Conservation (phyloP, 37 sponge, comb jelly and placozoan species). For the Dysidea cf. avara region DNA sequence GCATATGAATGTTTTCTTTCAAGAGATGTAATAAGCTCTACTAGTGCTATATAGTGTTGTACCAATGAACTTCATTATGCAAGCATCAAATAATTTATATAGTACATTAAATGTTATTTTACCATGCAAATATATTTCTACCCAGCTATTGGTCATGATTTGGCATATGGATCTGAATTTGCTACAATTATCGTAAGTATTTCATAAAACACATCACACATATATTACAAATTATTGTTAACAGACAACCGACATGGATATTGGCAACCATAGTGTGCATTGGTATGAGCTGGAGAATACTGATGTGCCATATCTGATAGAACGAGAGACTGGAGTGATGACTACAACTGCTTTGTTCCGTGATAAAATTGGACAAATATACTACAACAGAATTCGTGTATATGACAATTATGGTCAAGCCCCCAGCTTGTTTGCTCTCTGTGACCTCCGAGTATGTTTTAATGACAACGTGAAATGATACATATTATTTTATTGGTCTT, state of each 20-base stretch:
- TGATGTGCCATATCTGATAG: slow-evolving; percentile 25
- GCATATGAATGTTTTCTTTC: too few species aligned
- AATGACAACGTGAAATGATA: too few species aligned
- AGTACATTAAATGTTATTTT: too few species aligned
- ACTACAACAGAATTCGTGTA: slow-evolving; percentile 8
- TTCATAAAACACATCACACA: background rate
- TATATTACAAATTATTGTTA: background rate
- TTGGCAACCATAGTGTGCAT: slow-evolving; percentile 15
- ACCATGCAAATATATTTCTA: too few species aligned
- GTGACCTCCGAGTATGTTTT: too few species aligned
- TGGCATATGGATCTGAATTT: slow-evolving; percentile 28
- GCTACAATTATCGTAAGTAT: slow-evolving; percentile 9
- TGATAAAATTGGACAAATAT: slow-evolving; percentile 11
- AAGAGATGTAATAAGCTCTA: too few species aligned
- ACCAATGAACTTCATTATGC: too few species aligned
- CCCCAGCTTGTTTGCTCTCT: slow-evolving; percentile 30
- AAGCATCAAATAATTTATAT: too few species aligned
- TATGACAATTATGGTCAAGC: slow-evolving; percentile 39
- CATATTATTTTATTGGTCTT: too few species aligned
- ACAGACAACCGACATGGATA: slow-evolving; percentile 40
- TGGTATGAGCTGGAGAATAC: slow-evolving; percentile 17
- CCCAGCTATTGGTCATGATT: too few species aligned
- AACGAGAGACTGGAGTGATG: slow-evolving; percentile 40
- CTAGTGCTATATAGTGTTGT: too few species aligned
- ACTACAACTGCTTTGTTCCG: slow-evolving; percentile 36